phyloP scores from a whole-genome alignment of 2,888 invertebrate genomes.

The Gerris lacustris region DNA sequence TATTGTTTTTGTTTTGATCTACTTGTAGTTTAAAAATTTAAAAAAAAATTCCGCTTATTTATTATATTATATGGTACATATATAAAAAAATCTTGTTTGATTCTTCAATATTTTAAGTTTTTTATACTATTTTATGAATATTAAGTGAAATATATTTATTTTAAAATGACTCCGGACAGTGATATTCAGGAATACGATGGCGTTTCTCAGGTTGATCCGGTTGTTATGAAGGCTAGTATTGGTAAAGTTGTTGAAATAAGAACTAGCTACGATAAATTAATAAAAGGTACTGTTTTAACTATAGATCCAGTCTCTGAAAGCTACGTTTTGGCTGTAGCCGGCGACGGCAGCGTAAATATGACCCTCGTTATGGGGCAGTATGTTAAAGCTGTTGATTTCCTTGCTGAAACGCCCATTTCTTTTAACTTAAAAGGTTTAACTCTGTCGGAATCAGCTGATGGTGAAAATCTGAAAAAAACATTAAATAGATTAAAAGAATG shows the following conservation, averaged over 20 bases:
- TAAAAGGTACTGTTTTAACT: slow-evolving; percentile 26
- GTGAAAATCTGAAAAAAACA: neutral
- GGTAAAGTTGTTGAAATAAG: slow-evolving; percentile 24
- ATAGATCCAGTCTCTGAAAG: slow-evolving; percentile 28
- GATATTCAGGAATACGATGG: neutral
- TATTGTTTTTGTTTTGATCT: too few species aligned
- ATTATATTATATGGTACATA: too few species aligned
- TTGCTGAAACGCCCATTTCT: neutral
- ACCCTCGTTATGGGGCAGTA: neutral
- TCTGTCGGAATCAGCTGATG: neutral
- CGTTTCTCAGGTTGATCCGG: slow-evolving; percentile 15
- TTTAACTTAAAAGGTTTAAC: neutral
- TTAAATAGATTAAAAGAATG: neutral
- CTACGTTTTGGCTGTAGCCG: slow-evolving; percentile 13
- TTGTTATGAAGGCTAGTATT: slow-evolving; percentile 24
- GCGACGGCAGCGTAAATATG: neutral
- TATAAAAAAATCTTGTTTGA: too few species aligned
- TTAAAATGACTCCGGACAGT: neutral
- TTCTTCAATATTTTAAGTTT: too few species aligned
- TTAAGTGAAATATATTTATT: neutral
- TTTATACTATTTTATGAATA: too few species aligned
- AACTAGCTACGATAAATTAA: slow-evolving; percentile 18
- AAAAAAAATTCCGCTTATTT: too few species aligned
- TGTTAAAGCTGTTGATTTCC: neutral
- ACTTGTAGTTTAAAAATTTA: too few species aligned